Evolutionary conservation across 2,113 vertebrate genomes (phyloP), one percentile per base, ranked within the genome.

Genomic region (Gasterosteus nipponicus): DNA sequence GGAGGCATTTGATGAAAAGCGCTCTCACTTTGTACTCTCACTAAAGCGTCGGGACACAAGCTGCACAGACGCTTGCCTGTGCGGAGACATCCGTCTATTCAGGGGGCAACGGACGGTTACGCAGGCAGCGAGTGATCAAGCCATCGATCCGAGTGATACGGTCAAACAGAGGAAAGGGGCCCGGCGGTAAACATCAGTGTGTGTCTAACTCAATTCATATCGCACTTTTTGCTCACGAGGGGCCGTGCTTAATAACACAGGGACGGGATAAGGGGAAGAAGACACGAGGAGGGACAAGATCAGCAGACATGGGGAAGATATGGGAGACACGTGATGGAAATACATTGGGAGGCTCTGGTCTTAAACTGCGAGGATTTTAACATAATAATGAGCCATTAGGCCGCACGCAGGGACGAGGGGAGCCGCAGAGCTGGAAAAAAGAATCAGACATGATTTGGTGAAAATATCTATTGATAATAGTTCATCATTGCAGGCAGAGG

Each of bases 171-270:
- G n/a, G 62, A 47, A 68, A 46, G 39, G 75, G 56, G 73, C 29
- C 51, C 77, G 83, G 74, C 62, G 47, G 84, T 71, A 73, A 38
- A 5, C 35, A 38, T 38, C 5, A 7, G 4, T 7, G 35, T 38
- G 91, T 92, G 91, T 89, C 92, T 38, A 76, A 86, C 41, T 80
- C 82, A 86, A 91, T 93, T 88, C 70, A 89, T 86, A 87, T 91
- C 89, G 78, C 66, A 85, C 79, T 91, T 91, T 90, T 82, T 81
- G 78, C 85, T 78, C 69, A 80, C 49, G 74, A 29, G n/a, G 79
- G 80, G 66, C 47, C 31, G 42, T 65, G 69, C 19, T 51, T 29
- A 42, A 57, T 12, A 63, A 81, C 78, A 75, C 73, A 78, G 69
- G 58, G 56, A 80, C 57, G 47, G 61, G 51, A 60, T 76, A 51